A percentile compares a stretch with the other conserved stretches of the same genome.
These are phyloP conservation scores for Drosophila navojoa DNA, from an alignment of 1,140 invertebrate species.

Conservation along the genomic window DNA sequence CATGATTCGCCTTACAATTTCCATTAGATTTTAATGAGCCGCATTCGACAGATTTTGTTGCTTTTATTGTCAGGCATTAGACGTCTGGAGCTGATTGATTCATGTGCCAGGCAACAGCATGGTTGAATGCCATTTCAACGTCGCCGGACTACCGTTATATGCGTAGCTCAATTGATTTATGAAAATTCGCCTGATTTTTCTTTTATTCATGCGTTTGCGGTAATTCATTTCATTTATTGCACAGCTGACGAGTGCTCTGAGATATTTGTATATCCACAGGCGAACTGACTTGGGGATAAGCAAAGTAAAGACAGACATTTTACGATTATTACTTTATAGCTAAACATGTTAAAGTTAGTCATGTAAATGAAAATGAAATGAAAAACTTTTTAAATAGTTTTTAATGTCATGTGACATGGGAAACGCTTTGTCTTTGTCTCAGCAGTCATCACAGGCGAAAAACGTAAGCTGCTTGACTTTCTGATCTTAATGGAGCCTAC, in stretches of 20 bases:
- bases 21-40: constrained; percentile 65
- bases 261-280: too few relatives aligned
- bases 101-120: constrained; percentile 46
- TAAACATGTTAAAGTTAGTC: background rate
- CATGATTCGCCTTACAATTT: constrained; percentile 34
- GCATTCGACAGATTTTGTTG: constrained; percentile 29
- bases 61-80: constrained; percentile 53
- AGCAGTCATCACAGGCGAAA: background rate
- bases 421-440: background rate
- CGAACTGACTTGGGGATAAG: too few relatives aligned
- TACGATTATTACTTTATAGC: too few relatives aligned
- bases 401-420: background rate
- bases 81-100: constrained; percentile 66
- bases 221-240: constrained; percentile 62
- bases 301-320: too few relatives aligned
- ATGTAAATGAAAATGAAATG: background rate
- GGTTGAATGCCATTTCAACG: constrained; percentile 10
- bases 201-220: constrained; percentile 50
- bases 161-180: constrained; percentile 44
- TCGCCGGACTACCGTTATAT: background rate
- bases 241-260: constrained; percentile 30
- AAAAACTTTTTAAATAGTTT: background rate
- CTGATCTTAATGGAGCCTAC: constrained; percentile 9
- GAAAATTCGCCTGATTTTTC: constrained; percentile 43
- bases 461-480: background rate